Base-by-base conservation (phyloP, 2,797 vertebrate species). In the Philypnodon macrostomus region DNA sequence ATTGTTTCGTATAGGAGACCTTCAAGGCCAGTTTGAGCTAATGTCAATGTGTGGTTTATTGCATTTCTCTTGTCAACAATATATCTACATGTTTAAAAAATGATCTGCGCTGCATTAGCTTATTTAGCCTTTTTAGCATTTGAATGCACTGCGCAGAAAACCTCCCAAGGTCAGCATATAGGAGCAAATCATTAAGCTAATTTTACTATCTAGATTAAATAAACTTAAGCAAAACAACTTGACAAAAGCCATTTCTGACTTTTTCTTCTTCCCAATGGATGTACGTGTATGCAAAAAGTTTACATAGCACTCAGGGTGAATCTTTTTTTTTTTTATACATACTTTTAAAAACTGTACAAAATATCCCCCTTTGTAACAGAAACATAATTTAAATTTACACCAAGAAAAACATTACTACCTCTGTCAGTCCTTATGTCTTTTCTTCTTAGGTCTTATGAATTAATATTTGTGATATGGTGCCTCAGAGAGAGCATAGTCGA, bases 401-500 rank as follows among this genome's bases (percentile, higher is more conserved):
- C 39, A 59, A 52, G 1, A 34, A 55, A 47, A 23, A 30, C 19
- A 37, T 31, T 16, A 29, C 15, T 58, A 19, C 30, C 4, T 14
- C 21, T 19, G 29, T 6, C 37, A 11, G 12, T 24, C 34, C 46
- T 38, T 38, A 38, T 13, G 11, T 39, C 42, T 16, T 30, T 31
- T 26, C 40, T 46, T 9, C n/a, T 31, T 4, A 21, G 14, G 23
- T 24, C 30, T 35, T 21, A 27, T 17, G 18, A 59, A 68, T 15
- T 9, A n/a, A n/a, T n/a, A n/a, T n/a, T n/a, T n/a, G 0, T 63
- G 31, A 47, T 32, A 23, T 49, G 40, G 50, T 81, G 86, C 80
- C 83, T 84, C 72, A 1, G 26, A 21, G 36, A 53, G 67, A 55
- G 70, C 52, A 44, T 54, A 7, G 48, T n/a, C 61, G 58, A 51